These are phyloP conservation scores for Vireo altiloquus DNA, from an alignment of 2,113 vertebrate genomes.

Conservation along the genomic window DNA sequence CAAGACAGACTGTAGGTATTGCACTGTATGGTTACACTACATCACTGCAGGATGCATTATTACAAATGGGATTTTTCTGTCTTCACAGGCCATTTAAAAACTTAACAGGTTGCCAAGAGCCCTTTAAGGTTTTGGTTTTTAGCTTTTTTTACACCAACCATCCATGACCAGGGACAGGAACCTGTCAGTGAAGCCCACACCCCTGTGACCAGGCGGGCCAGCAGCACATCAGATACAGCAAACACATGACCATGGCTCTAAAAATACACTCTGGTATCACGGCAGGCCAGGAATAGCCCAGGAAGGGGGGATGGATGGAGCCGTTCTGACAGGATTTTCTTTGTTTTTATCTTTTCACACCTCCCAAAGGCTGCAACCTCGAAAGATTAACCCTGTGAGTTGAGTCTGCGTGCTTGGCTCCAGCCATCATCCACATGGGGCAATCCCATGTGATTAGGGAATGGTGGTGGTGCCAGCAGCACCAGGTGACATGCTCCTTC, in stretches of 20 bases:
- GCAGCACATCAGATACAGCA: slow-evolving; percentile 44
- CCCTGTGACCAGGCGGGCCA: neutral
- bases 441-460: neutral
- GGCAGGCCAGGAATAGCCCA: slow-evolving; percentile 59
- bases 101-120: neutral
- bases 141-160: neutral
- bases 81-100: neutral
- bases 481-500: neutral
- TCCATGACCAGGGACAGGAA: rapidly evolving
- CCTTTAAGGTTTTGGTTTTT: neutral
- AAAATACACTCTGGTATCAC: slow-evolving; percentile 70
- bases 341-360: slow-evolving; percentile 1
- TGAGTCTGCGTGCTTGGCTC: rapidly evolving
- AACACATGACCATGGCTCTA: slow-evolving; percentile 70
- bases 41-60: neutral
- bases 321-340: neutral
- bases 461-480: neutral
- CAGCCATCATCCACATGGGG: neutral
- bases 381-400: neutral
- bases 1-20: neutral
- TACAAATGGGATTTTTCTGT: neutral
- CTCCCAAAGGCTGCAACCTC: neutral
- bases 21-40: neutral
- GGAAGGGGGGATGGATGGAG: neutral
- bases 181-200: neutral